These are phyloP conservation scores for Ciconia nigra DNA, from an alignment of 2,797 vertebrate species.

Conservation along the genomic window DNA sequence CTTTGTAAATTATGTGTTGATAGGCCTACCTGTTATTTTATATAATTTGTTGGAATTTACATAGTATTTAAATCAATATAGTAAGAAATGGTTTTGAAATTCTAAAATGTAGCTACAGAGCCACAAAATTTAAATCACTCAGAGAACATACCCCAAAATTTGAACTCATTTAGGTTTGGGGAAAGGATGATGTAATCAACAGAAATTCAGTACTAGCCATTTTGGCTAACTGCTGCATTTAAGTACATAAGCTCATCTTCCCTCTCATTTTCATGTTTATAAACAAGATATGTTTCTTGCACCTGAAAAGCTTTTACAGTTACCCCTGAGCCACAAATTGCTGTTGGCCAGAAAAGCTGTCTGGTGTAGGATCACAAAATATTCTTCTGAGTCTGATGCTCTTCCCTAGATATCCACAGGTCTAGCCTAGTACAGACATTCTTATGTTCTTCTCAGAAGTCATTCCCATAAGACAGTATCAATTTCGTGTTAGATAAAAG, in stretches of 20 bases:
- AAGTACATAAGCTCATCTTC: background rate
- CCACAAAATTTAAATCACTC: background rate
- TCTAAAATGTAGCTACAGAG: background rate
- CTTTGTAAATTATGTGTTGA: background rate
- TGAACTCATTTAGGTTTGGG: background rate
- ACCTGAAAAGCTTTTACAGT: background rate
- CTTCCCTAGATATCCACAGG: background rate
- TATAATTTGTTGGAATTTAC: background rate
- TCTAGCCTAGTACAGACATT: background rate
- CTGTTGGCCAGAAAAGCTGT: background rate
- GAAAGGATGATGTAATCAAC: background rate
- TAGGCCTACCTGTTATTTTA: background rate
- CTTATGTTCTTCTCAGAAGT: background rate
- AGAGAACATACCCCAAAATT: background rate
- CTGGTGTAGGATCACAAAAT: background rate
- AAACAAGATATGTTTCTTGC: background rate
- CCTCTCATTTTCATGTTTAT: background rate
- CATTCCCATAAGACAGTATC: slow-evolving; percentile 25
- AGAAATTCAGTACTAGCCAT: background rate
- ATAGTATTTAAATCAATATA: background rate
- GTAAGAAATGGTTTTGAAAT: background rate
- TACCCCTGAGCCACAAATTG: background rate
- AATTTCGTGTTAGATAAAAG: slow-evolving; percentile 18
- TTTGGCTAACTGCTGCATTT: background rate
- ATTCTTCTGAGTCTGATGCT: background rate